A percentile compares a stretch with the other conserved stretches of the same genome.
Evolutionary conservation across 2,113 vertebrate genomes (phyloP).

Genomic region (Bagarius yarrelli): DNA sequence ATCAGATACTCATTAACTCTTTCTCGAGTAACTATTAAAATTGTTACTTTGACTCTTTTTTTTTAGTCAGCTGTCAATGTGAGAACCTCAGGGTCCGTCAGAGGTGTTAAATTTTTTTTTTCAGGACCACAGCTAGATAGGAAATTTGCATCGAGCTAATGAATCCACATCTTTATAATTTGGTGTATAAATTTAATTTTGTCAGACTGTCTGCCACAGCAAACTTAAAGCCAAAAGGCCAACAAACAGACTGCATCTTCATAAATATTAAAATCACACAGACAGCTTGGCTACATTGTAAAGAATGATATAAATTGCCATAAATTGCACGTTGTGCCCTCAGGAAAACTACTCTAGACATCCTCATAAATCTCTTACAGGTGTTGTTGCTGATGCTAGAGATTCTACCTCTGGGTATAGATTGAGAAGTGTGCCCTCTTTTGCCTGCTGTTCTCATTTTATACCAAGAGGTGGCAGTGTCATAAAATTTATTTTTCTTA

Average conservation of each 20-base stretch:
- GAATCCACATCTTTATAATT: too few species aligned
- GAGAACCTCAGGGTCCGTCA: too few species aligned
- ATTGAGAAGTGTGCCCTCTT: not conserved
- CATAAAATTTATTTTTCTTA: not conserved
- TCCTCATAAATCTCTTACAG: not conserved
- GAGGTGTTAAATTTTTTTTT: too few species aligned
- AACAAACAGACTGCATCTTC: not conserved
- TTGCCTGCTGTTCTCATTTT: not conserved
- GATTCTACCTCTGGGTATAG: not conserved
- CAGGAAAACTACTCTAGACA: not conserved
- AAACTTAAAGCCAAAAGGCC: not conserved
- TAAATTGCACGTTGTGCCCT: not conserved
- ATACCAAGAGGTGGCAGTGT: constrained; percentile 40
- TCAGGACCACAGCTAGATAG: too few species aligned
- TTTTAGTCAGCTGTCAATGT: too few species aligned
- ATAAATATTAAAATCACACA: not conserved
- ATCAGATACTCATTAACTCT: too few species aligned
- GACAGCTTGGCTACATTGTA: not conserved
- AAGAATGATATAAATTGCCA: not conserved
- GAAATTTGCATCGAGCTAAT: too few species aligned
- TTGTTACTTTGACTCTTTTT: too few species aligned
- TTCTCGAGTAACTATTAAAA: too few species aligned
- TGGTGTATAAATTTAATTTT: not conserved
- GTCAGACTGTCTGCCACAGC: not conserved
- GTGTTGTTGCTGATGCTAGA: not conserved